A percentile compares a stretch with the other conserved stretches of the same genome.
phyloP scores from a whole-genome alignment of 2,797 vertebrate species.

The Hydrophis major region DNA sequence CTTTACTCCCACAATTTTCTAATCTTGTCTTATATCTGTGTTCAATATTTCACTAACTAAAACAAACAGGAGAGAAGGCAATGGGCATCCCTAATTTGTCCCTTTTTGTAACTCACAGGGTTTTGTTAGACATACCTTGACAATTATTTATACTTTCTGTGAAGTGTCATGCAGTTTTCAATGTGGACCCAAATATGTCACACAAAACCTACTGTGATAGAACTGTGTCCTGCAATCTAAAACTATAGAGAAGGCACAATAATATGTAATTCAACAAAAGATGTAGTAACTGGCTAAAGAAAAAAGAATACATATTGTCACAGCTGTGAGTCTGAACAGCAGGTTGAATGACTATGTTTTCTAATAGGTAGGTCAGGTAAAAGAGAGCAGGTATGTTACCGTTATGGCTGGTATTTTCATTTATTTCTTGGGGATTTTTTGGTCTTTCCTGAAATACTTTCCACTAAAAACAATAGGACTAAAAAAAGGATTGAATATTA shows the following conservation, averaged over 20 bases:
- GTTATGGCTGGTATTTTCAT: neutral
- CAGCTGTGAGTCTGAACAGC: neutral
- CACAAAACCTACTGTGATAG: neutral
- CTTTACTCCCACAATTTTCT: neutral
- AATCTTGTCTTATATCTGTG: too few species aligned
- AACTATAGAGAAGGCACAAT: neutral
- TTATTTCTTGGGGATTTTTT: neutral
- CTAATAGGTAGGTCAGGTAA: neutral
- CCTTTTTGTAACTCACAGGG: too few species aligned
- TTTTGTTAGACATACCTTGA: too few species aligned
- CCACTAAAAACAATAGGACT: neutral
- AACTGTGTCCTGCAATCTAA: neutral
- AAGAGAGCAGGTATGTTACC: neutral
- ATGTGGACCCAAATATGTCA: neutral
- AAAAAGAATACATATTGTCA: neutral
- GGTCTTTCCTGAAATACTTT: neutral
- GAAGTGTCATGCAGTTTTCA: neutral
- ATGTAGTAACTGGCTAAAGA: neutral
- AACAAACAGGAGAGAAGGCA: too few species aligned
- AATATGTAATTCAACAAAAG: neutral
- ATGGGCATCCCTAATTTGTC: too few species aligned
- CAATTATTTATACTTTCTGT: neutral
- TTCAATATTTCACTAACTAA: too few species aligned
- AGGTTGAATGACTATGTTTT: neutral
- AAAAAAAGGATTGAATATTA: neutral